phyloP scores from a whole-genome alignment of 2,888 invertebrate genomes.

The Callinectes sapidus region DNA sequence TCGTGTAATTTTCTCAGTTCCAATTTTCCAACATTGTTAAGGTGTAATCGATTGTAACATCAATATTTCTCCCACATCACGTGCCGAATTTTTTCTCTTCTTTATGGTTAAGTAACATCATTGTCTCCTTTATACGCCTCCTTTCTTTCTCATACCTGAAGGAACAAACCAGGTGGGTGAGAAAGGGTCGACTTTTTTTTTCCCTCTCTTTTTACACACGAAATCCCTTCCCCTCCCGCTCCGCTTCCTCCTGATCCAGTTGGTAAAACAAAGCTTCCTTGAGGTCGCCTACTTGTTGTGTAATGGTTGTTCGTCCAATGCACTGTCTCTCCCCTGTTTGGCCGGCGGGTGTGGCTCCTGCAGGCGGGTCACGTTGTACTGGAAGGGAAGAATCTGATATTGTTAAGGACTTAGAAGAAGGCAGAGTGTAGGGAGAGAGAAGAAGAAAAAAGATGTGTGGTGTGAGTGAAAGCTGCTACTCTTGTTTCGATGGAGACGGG shows the following conservation, averaged over 20 bases:
- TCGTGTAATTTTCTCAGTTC: background rate
- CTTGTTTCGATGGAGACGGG: background rate
- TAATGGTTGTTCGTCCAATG: background rate
- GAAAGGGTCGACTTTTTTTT: background rate
- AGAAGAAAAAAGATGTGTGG: background rate
- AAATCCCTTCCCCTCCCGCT: background rate
- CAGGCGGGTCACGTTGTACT: background rate
- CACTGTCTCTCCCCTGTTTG: background rate
- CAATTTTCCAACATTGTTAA: background rate
- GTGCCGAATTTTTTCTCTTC: background rate
- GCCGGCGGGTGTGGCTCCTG: background rate
- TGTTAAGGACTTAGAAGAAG: background rate
- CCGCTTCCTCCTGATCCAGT: background rate
- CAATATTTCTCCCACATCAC: background rate
- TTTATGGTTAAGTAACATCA: background rate
- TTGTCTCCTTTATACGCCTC: background rate
- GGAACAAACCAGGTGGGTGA: background rate
- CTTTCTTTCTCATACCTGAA: background rate
- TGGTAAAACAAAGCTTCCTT: background rate
- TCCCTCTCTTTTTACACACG: background rate
- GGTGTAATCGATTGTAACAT: background rate
- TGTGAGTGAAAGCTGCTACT: background rate
- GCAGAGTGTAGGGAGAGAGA: background rate
- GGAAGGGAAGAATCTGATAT: background rate
- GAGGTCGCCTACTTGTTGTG: slow-evolving; percentile 22